These are phyloP conservation scores for Sakesphorus luctuosus DNA, from an alignment of 2,113 vertebrate species.

Conservation along the genomic window DNA sequence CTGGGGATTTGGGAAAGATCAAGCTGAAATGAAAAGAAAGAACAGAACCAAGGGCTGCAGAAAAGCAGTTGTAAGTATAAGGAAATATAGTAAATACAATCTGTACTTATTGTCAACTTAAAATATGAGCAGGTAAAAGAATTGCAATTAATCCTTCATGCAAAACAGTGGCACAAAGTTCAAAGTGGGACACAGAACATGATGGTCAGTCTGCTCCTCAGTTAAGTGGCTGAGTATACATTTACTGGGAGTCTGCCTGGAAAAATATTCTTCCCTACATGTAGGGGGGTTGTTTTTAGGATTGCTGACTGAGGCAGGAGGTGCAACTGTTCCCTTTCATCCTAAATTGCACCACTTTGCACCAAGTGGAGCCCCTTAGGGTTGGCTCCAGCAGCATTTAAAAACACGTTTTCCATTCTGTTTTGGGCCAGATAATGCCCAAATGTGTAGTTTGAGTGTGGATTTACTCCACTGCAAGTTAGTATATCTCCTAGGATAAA, in stretches of 20 bases:
- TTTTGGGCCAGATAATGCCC: background rate
- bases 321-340: background rate
- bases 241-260: background rate
- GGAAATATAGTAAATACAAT: background rate
- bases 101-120: background rate
- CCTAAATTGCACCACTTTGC: background rate
- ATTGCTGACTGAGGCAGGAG: background rate
- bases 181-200: background rate
- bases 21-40: conserved; percentile 12
- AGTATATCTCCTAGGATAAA: conserved; percentile 41
- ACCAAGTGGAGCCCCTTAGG: conserved; percentile 32
- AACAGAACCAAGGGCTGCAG: background rate
- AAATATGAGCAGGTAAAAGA: background rate
- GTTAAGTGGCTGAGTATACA: background rate
- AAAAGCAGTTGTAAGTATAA: background rate
- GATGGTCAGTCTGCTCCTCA: background rate
- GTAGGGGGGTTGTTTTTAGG: background rate
- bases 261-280: background rate
- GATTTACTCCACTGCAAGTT: conserved; percentile 31
- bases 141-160: background rate
- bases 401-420: conserved; percentile 35
- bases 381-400: conserved; percentile 23
- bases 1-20: conserved; percentile 2
- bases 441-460: conserved; percentile 28
- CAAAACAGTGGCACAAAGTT: background rate